These are phyloP conservation scores for Barypeithes pellucidus DNA, from an alignment of 2,888 invertebrate genomes.

Conservation along the genomic window DNA sequence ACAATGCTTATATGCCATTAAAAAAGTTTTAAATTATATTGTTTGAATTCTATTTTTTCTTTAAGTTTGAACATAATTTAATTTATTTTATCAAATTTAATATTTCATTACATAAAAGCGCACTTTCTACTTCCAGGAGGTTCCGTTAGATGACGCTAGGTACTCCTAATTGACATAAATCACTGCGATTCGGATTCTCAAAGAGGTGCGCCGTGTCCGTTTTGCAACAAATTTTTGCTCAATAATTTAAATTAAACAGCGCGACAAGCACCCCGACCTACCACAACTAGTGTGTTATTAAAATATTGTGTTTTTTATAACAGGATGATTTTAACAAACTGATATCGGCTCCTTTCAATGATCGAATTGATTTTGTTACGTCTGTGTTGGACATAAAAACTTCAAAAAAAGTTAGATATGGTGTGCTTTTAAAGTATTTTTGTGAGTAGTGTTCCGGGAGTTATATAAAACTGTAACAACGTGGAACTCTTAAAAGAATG, in stretches of 20 bases:
- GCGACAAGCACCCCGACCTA: constrained; percentile 47
- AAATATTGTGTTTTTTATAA: constrained; percentile 19
- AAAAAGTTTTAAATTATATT: too few species aligned
- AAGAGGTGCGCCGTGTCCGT: constrained; percentile 48
- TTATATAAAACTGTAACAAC: not conserved
- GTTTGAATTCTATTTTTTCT: too few species aligned
- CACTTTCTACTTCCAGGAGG: not conserved
- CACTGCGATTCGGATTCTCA: constrained; percentile 21
- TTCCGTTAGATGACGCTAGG: not conserved
- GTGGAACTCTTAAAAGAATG: not conserved
- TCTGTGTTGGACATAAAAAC: not conserved
- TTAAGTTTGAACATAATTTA: too few species aligned
- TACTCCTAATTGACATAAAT: constrained; percentile 17
- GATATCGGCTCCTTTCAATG: not conserved
- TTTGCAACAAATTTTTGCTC: constrained; percentile 46
- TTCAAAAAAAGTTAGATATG: not conserved
- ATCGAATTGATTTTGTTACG: not conserved
- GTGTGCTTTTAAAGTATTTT: not conserved
- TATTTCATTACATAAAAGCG: not conserved
- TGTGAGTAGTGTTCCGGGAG: not conserved
- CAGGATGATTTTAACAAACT: not conserved
- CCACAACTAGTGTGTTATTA: constrained; percentile 27
- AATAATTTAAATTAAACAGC: constrained; percentile 50
- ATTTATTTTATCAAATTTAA: not conserved
- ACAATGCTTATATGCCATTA: too few species aligned